A percentile compares a stretch with the other conserved stretches of the same genome.
Evolutionary conservation across 2,113 vertebrate genomes (phyloP).

Genomic region (Lates calcarifer): DNA sequence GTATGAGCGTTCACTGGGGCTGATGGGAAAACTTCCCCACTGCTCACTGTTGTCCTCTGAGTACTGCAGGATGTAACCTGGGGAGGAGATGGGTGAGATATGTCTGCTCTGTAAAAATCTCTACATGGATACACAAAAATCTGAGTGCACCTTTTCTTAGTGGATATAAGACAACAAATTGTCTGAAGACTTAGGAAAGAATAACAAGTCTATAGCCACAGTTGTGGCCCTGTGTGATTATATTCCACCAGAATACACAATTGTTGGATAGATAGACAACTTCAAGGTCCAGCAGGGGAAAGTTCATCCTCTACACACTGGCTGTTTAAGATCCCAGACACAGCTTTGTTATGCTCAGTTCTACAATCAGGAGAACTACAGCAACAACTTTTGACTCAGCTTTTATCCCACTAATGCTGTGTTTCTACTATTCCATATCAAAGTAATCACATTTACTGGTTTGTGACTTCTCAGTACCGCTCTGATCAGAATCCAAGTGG

Average conservation of each 20-base stretch:
- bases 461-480: no score
- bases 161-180: neutral
- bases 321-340: neutral
- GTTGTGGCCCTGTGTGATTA: neutral
- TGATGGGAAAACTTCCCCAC: constrained; percentile 98
- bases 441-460: no score
- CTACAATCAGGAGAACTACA: no score
- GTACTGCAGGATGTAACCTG: constrained; percentile 98
- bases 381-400: no score
- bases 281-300: neutral
- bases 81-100: neutral
- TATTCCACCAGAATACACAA: neutral
- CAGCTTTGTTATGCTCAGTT: neutral
- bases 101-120: neutral
- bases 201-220: neutral
- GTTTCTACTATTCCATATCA: no score
- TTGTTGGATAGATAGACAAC: neutral
- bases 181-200: neutral
- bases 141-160: neutral
- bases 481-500: no score
- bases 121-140: neutral
- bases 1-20: constrained; percentile 96
- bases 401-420: no score
- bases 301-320: neutral
- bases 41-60: constrained; percentile 99